Conservation (phyloP, 2,888 invertebrate species). For the Aphrophora alni region DNA sequence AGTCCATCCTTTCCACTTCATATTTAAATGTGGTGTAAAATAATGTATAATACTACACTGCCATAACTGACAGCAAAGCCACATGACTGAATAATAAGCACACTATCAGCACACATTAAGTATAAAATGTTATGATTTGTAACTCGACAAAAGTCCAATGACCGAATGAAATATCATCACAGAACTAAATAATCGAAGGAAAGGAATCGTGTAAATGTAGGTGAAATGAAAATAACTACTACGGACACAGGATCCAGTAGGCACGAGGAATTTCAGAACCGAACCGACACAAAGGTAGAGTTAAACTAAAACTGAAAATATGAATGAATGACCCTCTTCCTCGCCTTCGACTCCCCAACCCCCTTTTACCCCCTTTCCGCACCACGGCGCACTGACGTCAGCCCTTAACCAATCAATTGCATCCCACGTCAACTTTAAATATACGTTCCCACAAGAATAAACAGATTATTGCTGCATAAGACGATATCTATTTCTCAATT, state of each 20-base stretch:
- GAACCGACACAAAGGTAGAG: background rate
- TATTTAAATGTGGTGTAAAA: slow-evolving; percentile 32
- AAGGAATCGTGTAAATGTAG: no score
- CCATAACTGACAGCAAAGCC: slow-evolving; percentile 38
- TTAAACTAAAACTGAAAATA: background rate
- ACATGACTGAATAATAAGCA: slow-evolving; percentile 11
- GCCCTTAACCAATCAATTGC: background rate
- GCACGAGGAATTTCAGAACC: background rate
- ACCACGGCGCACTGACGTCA: background rate
- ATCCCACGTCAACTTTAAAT: background rate
- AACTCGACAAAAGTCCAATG: no score
- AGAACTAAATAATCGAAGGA: no score
- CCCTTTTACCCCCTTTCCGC: background rate
- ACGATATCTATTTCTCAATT: no score
- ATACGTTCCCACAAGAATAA: background rate
- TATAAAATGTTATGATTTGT: no score
- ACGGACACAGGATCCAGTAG: background rate
- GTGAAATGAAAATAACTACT: no score
- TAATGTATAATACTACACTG: slow-evolving; percentile 35
- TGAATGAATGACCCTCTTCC: background rate
- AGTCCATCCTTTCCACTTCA: slow-evolving; percentile 37
- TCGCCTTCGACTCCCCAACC: background rate
- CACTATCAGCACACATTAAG: no score
- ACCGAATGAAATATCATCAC: no score
- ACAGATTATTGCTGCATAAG: background rate